phyloP scores from a whole-genome alignment of 2,888 invertebrate genomes.

The Melipona bicolor region DNA sequence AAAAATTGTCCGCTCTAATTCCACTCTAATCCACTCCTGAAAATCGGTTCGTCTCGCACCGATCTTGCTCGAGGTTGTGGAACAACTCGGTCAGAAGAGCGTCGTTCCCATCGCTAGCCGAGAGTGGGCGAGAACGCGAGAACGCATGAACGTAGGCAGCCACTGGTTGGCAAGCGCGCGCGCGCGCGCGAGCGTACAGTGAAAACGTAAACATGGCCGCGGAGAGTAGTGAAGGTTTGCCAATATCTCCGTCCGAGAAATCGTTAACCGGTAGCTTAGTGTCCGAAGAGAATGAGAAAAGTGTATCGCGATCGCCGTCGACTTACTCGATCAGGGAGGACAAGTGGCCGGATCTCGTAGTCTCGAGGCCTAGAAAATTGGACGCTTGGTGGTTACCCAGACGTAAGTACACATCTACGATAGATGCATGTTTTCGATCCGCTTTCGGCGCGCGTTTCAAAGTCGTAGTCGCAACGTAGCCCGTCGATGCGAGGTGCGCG shows the following conservation, averaged over 20 bases:
- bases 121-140: not conserved
- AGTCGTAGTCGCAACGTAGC: not conserved
- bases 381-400: conserved; percentile 82
- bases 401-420: conserved; percentile 78
- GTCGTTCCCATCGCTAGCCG: conserved; percentile 12
- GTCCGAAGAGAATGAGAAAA: conserved; percentile 84
- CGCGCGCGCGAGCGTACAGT: conserved; percentile 52
- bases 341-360: conserved; percentile 83
- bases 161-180: conserved; percentile 35
- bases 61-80: not conserved
- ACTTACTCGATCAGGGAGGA: conserved; percentile 86
- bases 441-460: conserved; percentile 62
- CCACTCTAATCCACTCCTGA: too few relatives aligned
- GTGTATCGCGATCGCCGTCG: conserved; percentile 86
- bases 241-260: conserved; percentile 83
- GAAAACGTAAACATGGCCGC: conserved; percentile 81
- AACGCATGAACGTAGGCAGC: conserved; percentile 13
- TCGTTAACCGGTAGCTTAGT: conserved; percentile 82
- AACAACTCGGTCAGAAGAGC: not conserved
- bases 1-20: too few relatives aligned
- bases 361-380: conserved; percentile 82
- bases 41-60: not conserved
- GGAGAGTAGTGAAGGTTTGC: conserved; percentile 80
- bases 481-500: conserved; percentile 2
- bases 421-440: conserved; percentile 47